These are phyloP conservation scores for Antrozous pallidus DNA, from an alignment of 2,797 vertebrate genomes.

Conservation along the genomic window DNA sequence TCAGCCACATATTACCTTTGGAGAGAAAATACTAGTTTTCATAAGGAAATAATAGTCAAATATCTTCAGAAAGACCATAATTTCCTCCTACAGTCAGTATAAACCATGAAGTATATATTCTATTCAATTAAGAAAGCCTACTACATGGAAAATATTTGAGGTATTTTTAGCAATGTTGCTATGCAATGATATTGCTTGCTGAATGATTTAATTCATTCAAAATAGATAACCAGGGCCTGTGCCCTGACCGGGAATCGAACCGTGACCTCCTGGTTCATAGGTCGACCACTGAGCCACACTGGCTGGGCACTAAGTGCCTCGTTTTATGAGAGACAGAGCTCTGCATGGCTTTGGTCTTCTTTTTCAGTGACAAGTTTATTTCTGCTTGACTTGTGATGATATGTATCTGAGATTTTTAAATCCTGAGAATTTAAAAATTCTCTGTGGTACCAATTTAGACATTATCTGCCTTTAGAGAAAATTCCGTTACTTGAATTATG, in stretches of 20 bases:
- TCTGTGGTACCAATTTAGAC: not conserved
- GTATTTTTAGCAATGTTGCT: conserved; percentile 8
- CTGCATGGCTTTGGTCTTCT: not conserved
- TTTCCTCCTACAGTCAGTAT: not conserved
- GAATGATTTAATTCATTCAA: conserved; percentile 29
- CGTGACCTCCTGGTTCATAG: too few relatives aligned
- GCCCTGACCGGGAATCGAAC: too few relatives aligned
- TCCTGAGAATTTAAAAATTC: not conserved
- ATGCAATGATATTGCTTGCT: not conserved
- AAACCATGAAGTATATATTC: not conserved
- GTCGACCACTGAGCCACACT: too few relatives aligned
- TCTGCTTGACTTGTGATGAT: not conserved
- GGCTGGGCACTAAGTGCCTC: not conserved
- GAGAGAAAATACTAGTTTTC: conserved; percentile 1
- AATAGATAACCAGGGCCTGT: not conserved
- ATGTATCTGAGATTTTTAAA: not conserved
- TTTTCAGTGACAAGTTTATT: not conserved
- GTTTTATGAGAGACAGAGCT: not conserved
- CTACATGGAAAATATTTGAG: not conserved
- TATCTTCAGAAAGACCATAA: conserved; percentile 5
- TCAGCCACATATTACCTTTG: not conserved
- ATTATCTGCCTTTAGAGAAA: not conserved
- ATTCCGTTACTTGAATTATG: not conserved
- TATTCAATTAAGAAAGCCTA: conserved; percentile 17
- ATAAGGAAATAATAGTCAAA: not conserved